phyloP scores from a whole-genome alignment of 2,797 vertebrate species.

The Tokudaia tokunoshimensis region DNA sequence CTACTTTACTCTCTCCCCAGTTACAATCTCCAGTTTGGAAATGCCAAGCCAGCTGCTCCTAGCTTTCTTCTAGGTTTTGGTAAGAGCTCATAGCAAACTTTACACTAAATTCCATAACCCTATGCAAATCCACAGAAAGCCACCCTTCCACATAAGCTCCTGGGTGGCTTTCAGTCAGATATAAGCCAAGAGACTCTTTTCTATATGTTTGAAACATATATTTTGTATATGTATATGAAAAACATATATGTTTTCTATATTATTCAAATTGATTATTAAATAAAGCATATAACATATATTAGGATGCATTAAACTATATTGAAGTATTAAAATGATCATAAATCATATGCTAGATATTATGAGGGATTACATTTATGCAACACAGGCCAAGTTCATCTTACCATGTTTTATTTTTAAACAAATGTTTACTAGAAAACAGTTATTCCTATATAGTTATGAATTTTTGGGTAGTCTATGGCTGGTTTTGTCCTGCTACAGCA shows the following conservation, averaged over 20 bases:
- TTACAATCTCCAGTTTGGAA: slow-evolving; percentile 77
- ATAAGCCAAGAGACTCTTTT: not conserved
- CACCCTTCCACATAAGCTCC: slow-evolving; percentile 62
- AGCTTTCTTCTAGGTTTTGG: slow-evolving; percentile 79
- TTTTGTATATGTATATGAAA: not conserved
- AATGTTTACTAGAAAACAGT: slow-evolving; percentile 11
- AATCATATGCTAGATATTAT: not conserved
- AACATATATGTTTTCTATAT: not conserved
- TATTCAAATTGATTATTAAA: slow-evolving; percentile 18
- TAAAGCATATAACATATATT: not conserved
- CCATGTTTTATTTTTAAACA: not conserved
- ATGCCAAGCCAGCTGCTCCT: slow-evolving; percentile 81
- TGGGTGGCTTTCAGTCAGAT: slow-evolving; percentile 60
- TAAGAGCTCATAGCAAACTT: slow-evolving; percentile 71
- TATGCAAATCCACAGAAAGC: slow-evolving; percentile 81
- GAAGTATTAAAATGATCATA: not conserved
- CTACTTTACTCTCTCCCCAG: slow-evolving; percentile 81
- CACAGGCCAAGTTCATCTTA: not conserved
- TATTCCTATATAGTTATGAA: not conserved
- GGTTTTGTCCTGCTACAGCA: not conserved
- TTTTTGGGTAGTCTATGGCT: not conserved
- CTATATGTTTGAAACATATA: not conserved
- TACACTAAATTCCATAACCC: slow-evolving; percentile 77
- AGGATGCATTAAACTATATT: not conserved
- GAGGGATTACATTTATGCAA: not conserved